phyloP scores from a whole-genome alignment of 2,888 invertebrate genomes.

The Ophraella communa region DNA sequence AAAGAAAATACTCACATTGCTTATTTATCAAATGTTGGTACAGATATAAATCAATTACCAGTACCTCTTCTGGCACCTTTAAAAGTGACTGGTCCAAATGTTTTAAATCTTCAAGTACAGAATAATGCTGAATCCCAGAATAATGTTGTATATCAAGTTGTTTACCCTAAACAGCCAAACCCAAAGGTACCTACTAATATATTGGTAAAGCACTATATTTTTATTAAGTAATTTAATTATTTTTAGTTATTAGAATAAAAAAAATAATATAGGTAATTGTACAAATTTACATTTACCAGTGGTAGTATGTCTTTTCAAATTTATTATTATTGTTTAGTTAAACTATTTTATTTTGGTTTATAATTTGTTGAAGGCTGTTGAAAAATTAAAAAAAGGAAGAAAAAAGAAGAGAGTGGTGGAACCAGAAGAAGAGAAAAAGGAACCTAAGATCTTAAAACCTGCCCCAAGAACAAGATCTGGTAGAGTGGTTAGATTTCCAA shows the following conservation, averaged over 20 bases:
- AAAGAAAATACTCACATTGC: constrained; percentile 14
- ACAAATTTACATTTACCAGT: too few relatives aligned
- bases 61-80: constrained; percentile 11
- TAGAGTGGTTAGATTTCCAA: constrained; percentile 53
- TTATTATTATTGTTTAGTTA: too few relatives aligned
- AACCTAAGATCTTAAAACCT: constrained; percentile 37
- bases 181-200: constrained; percentile 14
- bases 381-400: constrained; percentile 47
- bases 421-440: constrained; percentile 26
- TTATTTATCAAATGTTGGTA: constrained; percentile 12
- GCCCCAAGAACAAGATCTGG: constrained; percentile 53
- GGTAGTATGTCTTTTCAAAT: too few relatives aligned
- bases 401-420: constrained; percentile 45
- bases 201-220: too few relatives aligned
- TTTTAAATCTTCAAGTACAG: constrained; percentile 19
- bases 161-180: constrained; percentile 54
- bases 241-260: too few relatives aligned
- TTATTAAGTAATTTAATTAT: too few relatives aligned
- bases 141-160: constrained; percentile 50
- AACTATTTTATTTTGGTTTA: background rate
- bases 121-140: constrained; percentile 20
- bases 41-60: constrained; percentile 5
- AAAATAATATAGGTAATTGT: too few relatives aligned
- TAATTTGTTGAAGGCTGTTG: constrained; percentile 38
- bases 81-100: constrained; percentile 1